These are phyloP conservation scores for Simalia tracyae DNA, from an alignment of 2,797 vertebrate genomes.

Conservation along the genomic window DNA sequence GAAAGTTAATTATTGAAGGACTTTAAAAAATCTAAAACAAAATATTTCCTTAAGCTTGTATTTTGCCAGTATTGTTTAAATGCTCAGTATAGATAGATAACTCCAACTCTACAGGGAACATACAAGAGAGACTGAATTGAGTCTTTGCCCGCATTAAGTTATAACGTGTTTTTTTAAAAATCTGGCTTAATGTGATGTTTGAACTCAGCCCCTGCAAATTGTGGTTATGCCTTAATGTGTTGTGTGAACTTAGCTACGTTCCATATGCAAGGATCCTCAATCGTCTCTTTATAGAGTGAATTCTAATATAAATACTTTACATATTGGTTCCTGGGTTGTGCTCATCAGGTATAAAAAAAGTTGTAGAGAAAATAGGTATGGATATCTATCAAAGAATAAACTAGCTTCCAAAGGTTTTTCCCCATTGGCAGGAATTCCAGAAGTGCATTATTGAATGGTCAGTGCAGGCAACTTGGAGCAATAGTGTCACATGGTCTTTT, in stretches of 20 bases:
- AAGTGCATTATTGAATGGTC: too few relatives aligned
- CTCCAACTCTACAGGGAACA: not conserved
- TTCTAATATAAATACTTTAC: not conserved
- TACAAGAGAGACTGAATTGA: not conserved
- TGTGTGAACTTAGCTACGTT: not conserved
- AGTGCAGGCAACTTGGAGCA: not conserved
- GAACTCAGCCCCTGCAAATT: not conserved
- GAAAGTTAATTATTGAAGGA: constrained; percentile 63
- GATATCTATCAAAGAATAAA: not conserved
- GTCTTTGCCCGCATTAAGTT: not conserved
- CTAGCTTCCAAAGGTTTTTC: not conserved
- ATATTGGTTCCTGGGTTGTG: not conserved
- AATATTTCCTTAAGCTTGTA: constrained; percentile 28
- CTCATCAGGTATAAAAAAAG: not conserved
- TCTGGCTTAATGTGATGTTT: not conserved
- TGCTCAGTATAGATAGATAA: constrained; percentile 23
- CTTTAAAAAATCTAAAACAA: constrained; percentile 41
- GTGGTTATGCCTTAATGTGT: not conserved
- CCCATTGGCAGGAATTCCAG: not conserved
- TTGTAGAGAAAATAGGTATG: not conserved
- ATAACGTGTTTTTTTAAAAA: not conserved
- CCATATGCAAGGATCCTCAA: not conserved
- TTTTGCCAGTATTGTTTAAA: constrained; percentile 15
- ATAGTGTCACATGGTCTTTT: not conserved
- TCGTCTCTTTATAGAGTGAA: not conserved